Evolutionary conservation across 2,113 vertebrate genomes (phyloP).

Genomic region (Oncorhynchus masou): DNA sequence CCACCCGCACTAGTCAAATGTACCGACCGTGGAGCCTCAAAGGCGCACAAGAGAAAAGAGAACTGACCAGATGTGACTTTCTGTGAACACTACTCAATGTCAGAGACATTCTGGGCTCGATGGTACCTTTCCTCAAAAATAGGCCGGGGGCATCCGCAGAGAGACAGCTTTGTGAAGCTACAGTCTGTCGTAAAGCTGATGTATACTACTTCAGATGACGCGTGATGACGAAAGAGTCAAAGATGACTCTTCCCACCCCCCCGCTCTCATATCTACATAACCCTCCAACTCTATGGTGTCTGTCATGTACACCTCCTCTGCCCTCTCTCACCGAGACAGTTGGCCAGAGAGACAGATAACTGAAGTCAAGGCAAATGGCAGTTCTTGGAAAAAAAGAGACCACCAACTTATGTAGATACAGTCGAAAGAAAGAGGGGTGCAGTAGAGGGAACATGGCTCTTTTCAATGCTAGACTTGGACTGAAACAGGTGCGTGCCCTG

Average conservation of each 20-base stretch:
- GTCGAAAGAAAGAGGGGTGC: too few relatives aligned
- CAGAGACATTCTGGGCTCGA: constrained; percentile 28
- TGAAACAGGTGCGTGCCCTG: too few relatives aligned
- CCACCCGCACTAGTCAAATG: not conserved
- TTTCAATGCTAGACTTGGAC: too few relatives aligned
- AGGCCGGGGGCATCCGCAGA: not conserved
- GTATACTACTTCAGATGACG: not conserved
- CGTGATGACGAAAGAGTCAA: not conserved
- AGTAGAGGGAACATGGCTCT: too few relatives aligned
- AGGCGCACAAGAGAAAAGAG: not conserved
- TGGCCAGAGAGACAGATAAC: not conserved
- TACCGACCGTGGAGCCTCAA: not conserved
- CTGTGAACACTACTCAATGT: constrained; percentile 23
- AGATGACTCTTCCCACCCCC: not conserved
- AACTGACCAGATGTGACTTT: not conserved
- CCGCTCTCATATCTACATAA: constrained; percentile 21
- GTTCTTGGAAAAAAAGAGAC: not conserved
- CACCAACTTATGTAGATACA: too few relatives aligned
- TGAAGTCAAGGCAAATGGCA: not conserved
- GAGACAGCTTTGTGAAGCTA: not conserved
- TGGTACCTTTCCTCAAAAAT: not conserved
- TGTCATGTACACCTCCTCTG: constrained; percentile 32
- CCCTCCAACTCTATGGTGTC: constrained; percentile 17
- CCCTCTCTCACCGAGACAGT: constrained; percentile 28
- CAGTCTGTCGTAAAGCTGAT: not conserved